Conservation (phyloP, 2,888 invertebrate genomes). For the Notodonta dromedarius region DNA sequence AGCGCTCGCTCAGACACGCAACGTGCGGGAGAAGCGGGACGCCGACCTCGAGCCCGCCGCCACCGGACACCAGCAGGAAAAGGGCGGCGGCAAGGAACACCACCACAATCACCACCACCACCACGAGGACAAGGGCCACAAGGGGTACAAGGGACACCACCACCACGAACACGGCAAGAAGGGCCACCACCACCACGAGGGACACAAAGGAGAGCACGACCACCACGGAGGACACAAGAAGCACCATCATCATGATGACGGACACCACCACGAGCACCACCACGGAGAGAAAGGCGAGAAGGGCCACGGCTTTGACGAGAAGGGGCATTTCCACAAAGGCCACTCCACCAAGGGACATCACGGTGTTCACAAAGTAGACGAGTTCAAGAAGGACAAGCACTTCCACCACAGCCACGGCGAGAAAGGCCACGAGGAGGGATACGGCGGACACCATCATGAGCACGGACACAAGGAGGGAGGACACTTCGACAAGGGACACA, state of each 20-base stretch:
- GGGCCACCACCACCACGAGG: slow-evolving; percentile 89
- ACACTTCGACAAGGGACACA: slow-evolving; percentile 90
- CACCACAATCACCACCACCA: slow-evolving; percentile 86
- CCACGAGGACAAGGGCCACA: slow-evolving; percentile 88
- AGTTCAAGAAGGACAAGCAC: slow-evolving; percentile 93
- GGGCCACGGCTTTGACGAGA: slow-evolving; percentile 79
- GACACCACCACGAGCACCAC: slow-evolving; percentile 86
- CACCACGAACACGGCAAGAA: slow-evolving; percentile 87
- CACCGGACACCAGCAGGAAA: slow-evolving; percentile 63
- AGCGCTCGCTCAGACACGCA: slow-evolving; percentile 71
- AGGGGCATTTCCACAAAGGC: slow-evolving; percentile 91
- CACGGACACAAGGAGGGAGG: slow-evolving; percentile 92
- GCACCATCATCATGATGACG: slow-evolving; percentile 86
- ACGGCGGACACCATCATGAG: slow-evolving; percentile 90
- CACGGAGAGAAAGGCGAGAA: slow-evolving; percentile 87
- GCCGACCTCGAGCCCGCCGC: slow-evolving; percentile 83
- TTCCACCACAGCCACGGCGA: slow-evolving; percentile 93
- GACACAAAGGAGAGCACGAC: slow-evolving; percentile 84
- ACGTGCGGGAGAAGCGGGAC: slow-evolving; percentile 71
- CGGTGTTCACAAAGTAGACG: slow-evolving; percentile 92
- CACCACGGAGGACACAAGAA: slow-evolving; percentile 86
- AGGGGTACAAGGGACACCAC: slow-evolving; percentile 88
- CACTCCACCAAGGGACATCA: slow-evolving; percentile 94
- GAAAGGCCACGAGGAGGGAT: slow-evolving; percentile 89
- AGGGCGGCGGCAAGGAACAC: slow-evolving; percentile 86